Conservation (phyloP, 2,888 invertebrate genomes). For the Polia nebulosa region DNA sequence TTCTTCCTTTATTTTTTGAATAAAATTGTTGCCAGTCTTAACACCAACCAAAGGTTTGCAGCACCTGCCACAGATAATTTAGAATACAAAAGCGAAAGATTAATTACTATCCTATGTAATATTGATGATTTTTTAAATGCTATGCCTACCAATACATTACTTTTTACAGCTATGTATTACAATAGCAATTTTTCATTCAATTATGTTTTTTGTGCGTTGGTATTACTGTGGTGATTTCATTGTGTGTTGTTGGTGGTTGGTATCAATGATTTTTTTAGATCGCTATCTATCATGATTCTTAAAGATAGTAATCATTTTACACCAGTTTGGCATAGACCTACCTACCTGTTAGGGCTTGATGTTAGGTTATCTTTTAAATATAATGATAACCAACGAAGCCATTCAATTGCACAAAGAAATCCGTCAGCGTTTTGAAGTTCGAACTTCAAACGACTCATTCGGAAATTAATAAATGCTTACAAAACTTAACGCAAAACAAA, state of each 20-base stretch:
- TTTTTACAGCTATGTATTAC: conserved; percentile 14
- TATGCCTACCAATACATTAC: conserved; percentile 27
- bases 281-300: background rate
- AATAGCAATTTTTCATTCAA: conserved; percentile 47
- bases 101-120: conserved; percentile 45
- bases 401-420: conserved; percentile 16
- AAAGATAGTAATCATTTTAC: background rate
- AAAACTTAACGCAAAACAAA: conserved; percentile 47
- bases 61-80: conserved; percentile 30
- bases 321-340: background rate
- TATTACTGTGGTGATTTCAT: background rate
- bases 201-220: conserved; percentile 36
- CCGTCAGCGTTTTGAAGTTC: background rate
- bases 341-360: background rate
- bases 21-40: background rate
- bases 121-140: conserved; percentile 51
- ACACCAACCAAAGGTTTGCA: conserved; percentile 31
- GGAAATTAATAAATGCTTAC: conserved; percentile 39
- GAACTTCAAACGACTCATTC: conserved; percentile 26
- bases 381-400: background rate
- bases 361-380: background rate
- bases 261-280: background rate
- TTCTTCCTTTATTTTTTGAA: background rate
- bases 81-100: conserved; percentile 44
- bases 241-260: background rate